A percentile compares a stretch with the other conserved stretches of the same genome.
Conservation (phyloP, 2,113 vertebrate species). For the Brachyhypopomus occidentalis region DNA sequence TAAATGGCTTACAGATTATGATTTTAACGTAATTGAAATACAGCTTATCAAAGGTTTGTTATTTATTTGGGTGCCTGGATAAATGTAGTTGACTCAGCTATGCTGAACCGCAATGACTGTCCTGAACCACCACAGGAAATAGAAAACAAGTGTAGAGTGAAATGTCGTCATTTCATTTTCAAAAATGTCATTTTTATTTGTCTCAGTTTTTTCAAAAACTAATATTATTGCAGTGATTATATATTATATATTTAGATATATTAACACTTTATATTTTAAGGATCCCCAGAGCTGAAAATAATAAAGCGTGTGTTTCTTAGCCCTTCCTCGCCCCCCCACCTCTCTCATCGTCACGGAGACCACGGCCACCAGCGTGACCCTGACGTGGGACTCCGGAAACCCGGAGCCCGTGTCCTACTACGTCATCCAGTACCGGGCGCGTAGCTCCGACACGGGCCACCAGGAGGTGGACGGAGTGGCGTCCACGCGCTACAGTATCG, state of each 20-base stretch:
- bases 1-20: neutral
- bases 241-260: too few relatives aligned
- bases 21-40: neutral
- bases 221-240: too few relatives aligned
- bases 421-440: conserved; percentile 91
- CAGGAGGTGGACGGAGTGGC: conserved; percentile 98
- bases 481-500: conserved; percentile 96
- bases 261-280: too few relatives aligned
- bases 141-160: too few relatives aligned
- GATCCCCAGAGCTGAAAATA: neutral
- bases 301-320: conserved; percentile 66
- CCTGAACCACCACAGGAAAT: neutral
- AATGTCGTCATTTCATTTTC: too few relatives aligned
- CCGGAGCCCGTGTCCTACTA: conserved; percentile 92
- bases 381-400: conserved; percentile 97
- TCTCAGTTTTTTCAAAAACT: too few relatives aligned
- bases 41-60: neutral
- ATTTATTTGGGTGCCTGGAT: neutral
- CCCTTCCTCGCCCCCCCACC: conserved; percentile 87
- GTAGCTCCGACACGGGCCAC: conserved; percentile 81
- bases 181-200: too few relatives aligned
- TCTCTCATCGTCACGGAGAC: conserved; percentile 93
- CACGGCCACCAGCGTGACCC: conserved; percentile 95
- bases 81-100: neutral
- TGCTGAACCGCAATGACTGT: neutral